Evolutionary conservation across 1,140 invertebrate genomes (phyloP).

Genomic region (Pectinophora gossypiella): DNA sequence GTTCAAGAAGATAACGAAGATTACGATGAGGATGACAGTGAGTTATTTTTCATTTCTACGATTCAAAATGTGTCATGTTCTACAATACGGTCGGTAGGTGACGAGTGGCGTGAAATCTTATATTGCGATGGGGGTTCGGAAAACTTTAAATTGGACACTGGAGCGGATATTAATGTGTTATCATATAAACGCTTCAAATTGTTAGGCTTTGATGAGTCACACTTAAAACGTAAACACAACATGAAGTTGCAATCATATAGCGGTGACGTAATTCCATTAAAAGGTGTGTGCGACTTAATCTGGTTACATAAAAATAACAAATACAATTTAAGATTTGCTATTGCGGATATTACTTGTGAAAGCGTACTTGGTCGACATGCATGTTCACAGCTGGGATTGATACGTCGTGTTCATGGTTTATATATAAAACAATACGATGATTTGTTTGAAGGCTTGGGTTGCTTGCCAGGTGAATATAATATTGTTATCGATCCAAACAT

Average conservation of each 20-base stretch:
- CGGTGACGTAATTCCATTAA: background rate
- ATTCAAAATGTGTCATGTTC: slow-evolving; percentile 23
- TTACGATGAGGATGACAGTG: background rate
- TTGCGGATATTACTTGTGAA: background rate
- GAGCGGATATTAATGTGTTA: no score
- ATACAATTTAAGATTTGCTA: background rate
- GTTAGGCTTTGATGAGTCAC: background rate
- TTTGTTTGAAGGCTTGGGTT: slow-evolving; percentile 24
- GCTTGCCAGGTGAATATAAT: slow-evolving; percentile 23
- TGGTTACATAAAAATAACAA: background rate
- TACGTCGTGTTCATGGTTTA: background rate
- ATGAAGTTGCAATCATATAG: slow-evolving; percentile 8
- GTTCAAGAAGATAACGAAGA: slow-evolving; percentile 14
- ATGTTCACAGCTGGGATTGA: background rate
- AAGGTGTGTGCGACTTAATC: background rate
- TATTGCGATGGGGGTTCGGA: slow-evolving; percentile 7
- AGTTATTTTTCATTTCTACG: background rate
- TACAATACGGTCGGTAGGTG: slow-evolving; percentile 9
- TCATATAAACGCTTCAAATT: no score
- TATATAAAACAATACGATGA: slow-evolving; percentile 14
- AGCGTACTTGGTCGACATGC: background rate
- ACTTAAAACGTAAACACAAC: slow-evolving; percentile 4
- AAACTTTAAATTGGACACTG: background rate
- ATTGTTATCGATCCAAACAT: slow-evolving; percentile 20
- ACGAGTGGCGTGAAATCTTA: slow-evolving; percentile 18